Evolutionary conservation across 2,888 invertebrate species (phyloP).

Genomic region (Idaea biselata): DNA sequence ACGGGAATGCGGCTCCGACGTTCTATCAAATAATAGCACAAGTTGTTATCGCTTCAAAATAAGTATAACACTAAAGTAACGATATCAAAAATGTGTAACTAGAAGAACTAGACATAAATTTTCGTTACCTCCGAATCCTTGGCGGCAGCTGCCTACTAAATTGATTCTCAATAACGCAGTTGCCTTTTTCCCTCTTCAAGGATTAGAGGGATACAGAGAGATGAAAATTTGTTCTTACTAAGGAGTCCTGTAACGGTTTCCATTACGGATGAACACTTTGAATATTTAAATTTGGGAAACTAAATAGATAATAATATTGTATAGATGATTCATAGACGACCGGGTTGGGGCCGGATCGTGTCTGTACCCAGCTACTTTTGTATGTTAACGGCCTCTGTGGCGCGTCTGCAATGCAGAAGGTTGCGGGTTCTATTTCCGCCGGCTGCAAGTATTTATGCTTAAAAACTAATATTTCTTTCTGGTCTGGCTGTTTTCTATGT

Average conservation of each 20-base stretch:
- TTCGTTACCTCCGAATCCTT: neutral
- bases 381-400: too few species aligned
- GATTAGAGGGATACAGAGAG: conserved; percentile 10
- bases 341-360: too few species aligned
- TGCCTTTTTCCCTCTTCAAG: conserved; percentile 15
- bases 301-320: too few species aligned
- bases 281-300: neutral
- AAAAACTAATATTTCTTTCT: too few species aligned
- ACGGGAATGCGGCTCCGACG: too few species aligned
- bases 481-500: too few species aligned
- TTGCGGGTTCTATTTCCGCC: too few species aligned
- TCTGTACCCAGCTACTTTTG: too few species aligned
- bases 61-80: neutral
- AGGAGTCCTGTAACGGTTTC: neutral
- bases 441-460: too few species aligned
- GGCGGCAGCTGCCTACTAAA: conserved; percentile 15
- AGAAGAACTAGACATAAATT: neutral
- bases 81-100: conserved; percentile 7
- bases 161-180: conserved; percentile 27
- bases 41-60: neutral
- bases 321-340: too few species aligned
- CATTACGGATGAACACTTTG: neutral
- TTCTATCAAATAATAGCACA: neutral
- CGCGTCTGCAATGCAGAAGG: too few species aligned
- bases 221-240: neutral